Evolutionary conservation across 1,140 invertebrate genomes (phyloP), one percentile per base, ranked within the genome.

Genomic region (Drosophila prosaltans): DNA sequence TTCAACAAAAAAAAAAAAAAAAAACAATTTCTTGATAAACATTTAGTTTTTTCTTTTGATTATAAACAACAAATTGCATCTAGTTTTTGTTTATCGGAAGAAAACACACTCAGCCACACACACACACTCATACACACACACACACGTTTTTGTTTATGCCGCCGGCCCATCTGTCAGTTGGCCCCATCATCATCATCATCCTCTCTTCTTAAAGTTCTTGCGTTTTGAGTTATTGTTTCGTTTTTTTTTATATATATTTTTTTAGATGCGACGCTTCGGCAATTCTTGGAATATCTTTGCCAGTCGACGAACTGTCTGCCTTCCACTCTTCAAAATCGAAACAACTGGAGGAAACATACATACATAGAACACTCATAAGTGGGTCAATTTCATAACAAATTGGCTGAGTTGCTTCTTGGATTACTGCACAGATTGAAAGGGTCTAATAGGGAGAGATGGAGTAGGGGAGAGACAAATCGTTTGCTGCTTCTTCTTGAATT

Each of bases 81-180:
- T 16, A 28, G 9, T 58, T 58, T 58, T 58, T 59, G 57, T 59
- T 59, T 59, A 59, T 59, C 8, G 65, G 43, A 45, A 58, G 64
- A 60, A 36, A 61, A 59, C 21, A 51, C 21, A 51, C 21, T 16
- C 45, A 7, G 43, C 7, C 7, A 24, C 32, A 36, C 32, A 36
- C 32, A 36, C 32, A 26, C 24, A 26, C 24, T 51, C 16, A 16
- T 16, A 24, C 32, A 36, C 32, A 36, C 32, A 36, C 32, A 36
- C 32, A 26, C 24, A 26, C 24, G 16, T 51, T 59, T 24, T 78
- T 88, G 83, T 88, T 88, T 88, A 88, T 88, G 69, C 79, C 74
- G 74, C 80, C 69, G 61, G 58, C 84, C 63, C 84, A 88, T 88
- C 83, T 88, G 83, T 89, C 83, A 88, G 83, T 60, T 86, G 62